Conservation (phyloP, 2,888 invertebrate species). For the Tipula unca region DNA sequence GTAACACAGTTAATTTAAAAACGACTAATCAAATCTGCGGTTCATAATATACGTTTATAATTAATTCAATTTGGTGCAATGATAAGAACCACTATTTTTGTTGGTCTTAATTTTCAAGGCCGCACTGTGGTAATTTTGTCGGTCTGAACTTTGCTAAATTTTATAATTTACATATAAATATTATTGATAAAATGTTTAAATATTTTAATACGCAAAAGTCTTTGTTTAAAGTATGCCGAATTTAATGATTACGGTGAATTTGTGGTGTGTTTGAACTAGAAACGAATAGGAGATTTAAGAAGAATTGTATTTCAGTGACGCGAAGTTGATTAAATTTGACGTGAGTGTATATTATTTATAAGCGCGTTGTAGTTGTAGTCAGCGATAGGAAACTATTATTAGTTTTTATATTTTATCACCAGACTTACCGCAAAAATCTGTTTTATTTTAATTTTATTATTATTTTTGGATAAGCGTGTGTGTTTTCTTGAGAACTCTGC, state of each 20-base stretch:
- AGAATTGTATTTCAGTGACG: neutral
- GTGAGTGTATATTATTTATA: neutral
- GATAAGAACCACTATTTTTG: neutral
- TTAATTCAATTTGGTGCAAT: neutral
- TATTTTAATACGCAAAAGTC: neutral
- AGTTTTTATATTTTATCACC: neutral
- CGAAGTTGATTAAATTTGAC: neutral
- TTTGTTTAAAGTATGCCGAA: neutral
- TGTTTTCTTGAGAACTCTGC: neutral
- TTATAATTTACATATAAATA: neutral
- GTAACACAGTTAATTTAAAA: neutral
- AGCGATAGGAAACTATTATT: too few relatives aligned
- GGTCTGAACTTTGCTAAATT: neutral
- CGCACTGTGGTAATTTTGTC: neutral
- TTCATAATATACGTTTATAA: neutral
- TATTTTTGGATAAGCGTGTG: neutral
- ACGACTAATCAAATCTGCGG: neutral
- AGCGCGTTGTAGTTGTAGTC: neutral
- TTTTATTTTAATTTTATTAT: neutral
- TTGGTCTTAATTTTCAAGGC: neutral
- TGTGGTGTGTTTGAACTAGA: neutral
- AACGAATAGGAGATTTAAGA: neutral
- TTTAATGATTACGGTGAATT: neutral
- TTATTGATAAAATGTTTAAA: neutral
- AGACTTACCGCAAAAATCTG: neutral